Base-by-base conservation (phyloP, 1,140 invertebrate genomes). In the Reticulitermes speratus region DNA sequence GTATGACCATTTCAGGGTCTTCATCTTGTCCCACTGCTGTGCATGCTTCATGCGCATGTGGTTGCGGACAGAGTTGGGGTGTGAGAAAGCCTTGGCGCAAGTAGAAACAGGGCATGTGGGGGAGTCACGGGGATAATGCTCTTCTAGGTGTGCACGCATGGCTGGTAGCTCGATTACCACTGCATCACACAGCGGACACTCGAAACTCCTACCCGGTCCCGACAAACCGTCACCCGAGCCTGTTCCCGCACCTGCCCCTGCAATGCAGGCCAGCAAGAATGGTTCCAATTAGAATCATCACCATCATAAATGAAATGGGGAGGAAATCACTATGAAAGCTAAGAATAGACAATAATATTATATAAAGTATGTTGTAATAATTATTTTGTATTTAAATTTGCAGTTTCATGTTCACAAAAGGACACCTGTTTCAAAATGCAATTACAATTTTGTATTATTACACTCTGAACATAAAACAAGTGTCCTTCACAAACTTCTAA, bases 21-120 rank as follows among this genome's bases (percentile, higher is more conserved):
- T 96, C 93, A 96, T 96, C 89, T 94, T 93, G 88, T 95, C 94
- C 96, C 96, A 96, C 89, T 96, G 94, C 87, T 93, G 90, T 2
- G 95, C 93, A 90, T 96, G 96, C 90, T 96, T 96, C 87, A 95
- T 93, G 87, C 96, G 92, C 96, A 96, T 96, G 90, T 96, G 96
- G 90, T 96, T 97, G 87, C 96, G 93, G 55, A 96, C 95, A 69
- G 95, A 96, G 90, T 96, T 97, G 12, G 96, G 96, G 91, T 97
- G 96, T 69, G 94, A 93, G 90, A 96, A 96, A 86, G 93, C 93
- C 87, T 95, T 93, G 65, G 94, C 93, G 90, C 96, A 97, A 84
- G 93, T 92, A 44, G 93, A 91, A 59, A 96, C 96, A 16, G 96
- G 96, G 91, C 96, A 96, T 69, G 94, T 93, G 65, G 95, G 95